phyloP scores from a whole-genome alignment of 37 sponge, comb jelly and placozoan species.

The Trichoplax adhaerens region DNA sequence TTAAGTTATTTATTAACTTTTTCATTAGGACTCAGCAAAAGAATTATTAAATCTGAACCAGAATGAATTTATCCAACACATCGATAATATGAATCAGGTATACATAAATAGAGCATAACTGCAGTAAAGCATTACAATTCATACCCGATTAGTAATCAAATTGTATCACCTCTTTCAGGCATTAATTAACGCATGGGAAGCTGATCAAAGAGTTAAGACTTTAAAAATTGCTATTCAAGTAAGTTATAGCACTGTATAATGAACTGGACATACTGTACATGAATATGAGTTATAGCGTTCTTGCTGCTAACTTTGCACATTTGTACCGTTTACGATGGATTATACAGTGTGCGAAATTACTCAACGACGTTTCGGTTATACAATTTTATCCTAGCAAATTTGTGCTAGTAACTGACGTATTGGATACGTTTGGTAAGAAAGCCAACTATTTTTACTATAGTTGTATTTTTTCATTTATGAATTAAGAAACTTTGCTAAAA shows the following conservation, averaged over 20 bases:
- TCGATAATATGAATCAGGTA: constrained; percentile 64
- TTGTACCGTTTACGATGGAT: neutral
- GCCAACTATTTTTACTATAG: neutral
- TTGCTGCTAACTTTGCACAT: neutral
- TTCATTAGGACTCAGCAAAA: constrained; percentile 38
- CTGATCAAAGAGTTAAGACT: constrained; percentile 86
- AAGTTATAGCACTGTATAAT: neutral
- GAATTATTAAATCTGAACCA: constrained; percentile 87
- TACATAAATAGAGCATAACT: neutral
- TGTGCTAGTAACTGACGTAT: constrained; percentile 91
- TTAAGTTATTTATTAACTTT: neutral
- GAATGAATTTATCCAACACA: constrained; percentile 78
- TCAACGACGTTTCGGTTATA: constrained; percentile 66
- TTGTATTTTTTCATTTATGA: neutral
- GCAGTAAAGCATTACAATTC: neutral
- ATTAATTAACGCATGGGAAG: constrained; percentile 64
- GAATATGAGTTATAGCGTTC: constrained; percentile 7
- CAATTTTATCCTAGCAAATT: constrained; percentile 99
- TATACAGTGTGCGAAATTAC: constrained; percentile 72
- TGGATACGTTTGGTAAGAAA: constrained; percentile 82
- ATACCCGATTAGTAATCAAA: neutral
- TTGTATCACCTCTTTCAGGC: neutral
- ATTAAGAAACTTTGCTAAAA: neutral
- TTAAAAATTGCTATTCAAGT: constrained; percentile 97
- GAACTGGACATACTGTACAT: neutral